Evolutionary conservation across 2,797 vertebrate species (phyloP).

Genomic region (Sylvia borin): DNA sequence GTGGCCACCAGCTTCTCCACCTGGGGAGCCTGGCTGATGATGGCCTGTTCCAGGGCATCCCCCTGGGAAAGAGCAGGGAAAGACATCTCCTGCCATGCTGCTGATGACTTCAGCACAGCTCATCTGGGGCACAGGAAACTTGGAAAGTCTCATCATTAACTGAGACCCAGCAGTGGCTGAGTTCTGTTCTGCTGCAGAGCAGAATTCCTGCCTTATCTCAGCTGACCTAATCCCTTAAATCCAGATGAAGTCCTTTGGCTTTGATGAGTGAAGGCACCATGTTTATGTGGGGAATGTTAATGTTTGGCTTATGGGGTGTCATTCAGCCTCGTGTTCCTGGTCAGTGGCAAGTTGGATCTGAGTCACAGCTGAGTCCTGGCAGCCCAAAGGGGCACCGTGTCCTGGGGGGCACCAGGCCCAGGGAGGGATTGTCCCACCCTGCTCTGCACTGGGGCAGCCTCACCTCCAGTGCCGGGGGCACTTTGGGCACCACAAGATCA

Average conservation of each 20-base stretch:
- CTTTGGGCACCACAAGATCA: background rate
- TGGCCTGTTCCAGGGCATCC: conserved; percentile 92
- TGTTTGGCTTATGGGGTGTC: fast-evolving
- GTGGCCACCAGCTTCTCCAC: conserved; percentile 95
- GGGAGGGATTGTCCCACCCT: background rate
- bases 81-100: background rate
- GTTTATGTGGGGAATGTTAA: background rate
- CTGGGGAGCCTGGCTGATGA: conserved; percentile 95
- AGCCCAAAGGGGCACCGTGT: background rate
- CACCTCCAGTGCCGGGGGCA: background rate
- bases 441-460: background rate
- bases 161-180: background rate
- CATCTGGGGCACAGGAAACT: background rate
- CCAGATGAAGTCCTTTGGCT: background rate
- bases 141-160: fast-evolving
- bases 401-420: background rate
- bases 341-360: fast-evolving
- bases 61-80: conserved; percentile 77
- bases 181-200: background rate
- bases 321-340: background rate
- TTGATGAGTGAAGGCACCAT: background rate
- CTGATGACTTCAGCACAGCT: background rate
- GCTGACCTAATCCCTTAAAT: background rate
- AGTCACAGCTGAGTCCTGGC: background rate
- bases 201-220: background rate